A percentile compares a stretch with the other conserved stretches of the same genome.
These are phyloP conservation scores for Drosophila nr. medialis DNA, from an alignment of 2,888 invertebrate genomes.

Conservation along the genomic window DNA sequence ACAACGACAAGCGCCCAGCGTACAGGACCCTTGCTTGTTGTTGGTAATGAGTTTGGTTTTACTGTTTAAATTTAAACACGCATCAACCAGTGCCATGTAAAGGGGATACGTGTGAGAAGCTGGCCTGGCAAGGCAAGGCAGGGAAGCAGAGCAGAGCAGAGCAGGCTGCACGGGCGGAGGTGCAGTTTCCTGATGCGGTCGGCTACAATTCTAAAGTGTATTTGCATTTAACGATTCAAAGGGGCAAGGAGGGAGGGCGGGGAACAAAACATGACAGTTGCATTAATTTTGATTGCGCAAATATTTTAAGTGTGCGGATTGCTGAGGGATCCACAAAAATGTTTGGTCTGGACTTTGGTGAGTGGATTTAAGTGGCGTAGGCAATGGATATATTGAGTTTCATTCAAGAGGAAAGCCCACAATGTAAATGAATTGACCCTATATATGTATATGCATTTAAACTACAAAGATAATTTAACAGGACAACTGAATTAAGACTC, in stretches of 20 bases:
- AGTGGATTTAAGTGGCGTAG: constrained; percentile 26
- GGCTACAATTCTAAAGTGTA: constrained; percentile 81
- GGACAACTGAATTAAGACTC: neutral
- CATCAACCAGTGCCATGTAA: constrained; percentile 34
- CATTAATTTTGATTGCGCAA: constrained; percentile 80
- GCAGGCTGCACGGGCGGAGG: neutral
- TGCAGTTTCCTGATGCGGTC: constrained; percentile 48
- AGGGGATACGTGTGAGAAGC: constrained; percentile 11
- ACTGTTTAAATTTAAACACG: constrained; percentile 76
- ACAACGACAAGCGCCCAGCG: constrained; percentile 56
- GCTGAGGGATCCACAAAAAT: constrained; percentile 50
- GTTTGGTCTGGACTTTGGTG: constrained; percentile 26
- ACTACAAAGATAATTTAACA: neutral
- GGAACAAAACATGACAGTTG: constrained; percentile 75
- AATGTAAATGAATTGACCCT: neutral
- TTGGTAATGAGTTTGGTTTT: constrained; percentile 81
- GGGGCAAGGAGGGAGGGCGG: neutral
- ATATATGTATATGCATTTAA: too few relatives aligned
- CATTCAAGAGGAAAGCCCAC: too few relatives aligned
- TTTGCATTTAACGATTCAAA: constrained; percentile 80
- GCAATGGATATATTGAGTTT: constrained; percentile 4
- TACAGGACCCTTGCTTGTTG: constrained; percentile 61
- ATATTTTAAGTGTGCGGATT: constrained; percentile 74
- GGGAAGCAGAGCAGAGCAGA: neutral
- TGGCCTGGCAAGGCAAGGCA: neutral